These are phyloP conservation scores for Pammene aurita DNA, from an alignment of 2,888 invertebrate genomes.

Conservation along the genomic window DNA sequence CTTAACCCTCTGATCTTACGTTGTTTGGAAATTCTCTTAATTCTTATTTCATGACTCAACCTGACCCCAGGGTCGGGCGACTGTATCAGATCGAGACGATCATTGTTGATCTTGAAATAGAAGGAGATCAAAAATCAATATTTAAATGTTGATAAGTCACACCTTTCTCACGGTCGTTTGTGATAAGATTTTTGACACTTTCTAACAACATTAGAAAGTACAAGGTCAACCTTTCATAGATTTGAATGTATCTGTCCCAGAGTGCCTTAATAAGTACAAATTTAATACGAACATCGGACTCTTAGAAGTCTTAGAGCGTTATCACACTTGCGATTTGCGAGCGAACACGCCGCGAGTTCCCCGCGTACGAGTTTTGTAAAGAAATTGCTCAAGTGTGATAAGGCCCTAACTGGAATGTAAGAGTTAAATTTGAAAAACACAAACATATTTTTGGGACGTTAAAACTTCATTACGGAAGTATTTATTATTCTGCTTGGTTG, in stretches of 20 bases:
- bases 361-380: no score
- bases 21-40: conserved; percentile 66
- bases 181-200: conserved; percentile 22
- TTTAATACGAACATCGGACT: no score
- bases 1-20: conserved; percentile 48
- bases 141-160: conserved; percentile 36
- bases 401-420: no score
- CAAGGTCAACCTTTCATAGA: background rate
- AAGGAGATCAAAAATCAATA: conserved; percentile 47
- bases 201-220: conserved; percentile 16
- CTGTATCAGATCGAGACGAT: conserved; percentile 65
- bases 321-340: no score
- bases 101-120: conserved; percentile 61
- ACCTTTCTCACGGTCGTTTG: conserved; percentile 23
- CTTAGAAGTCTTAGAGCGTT: no score
- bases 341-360: no score
- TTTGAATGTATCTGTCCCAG: background rate
- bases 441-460: no score
- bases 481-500: no score
- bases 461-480: no score
- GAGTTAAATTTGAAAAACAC: no score
- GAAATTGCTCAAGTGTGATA: no score
- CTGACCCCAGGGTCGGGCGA: conserved; percentile 63
- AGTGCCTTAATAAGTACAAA: no score
- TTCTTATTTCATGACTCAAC: conserved; percentile 69